phyloP scores from a whole-genome alignment of 1,140 invertebrate genomes.

The Aphelenchoides avenae region DNA sequence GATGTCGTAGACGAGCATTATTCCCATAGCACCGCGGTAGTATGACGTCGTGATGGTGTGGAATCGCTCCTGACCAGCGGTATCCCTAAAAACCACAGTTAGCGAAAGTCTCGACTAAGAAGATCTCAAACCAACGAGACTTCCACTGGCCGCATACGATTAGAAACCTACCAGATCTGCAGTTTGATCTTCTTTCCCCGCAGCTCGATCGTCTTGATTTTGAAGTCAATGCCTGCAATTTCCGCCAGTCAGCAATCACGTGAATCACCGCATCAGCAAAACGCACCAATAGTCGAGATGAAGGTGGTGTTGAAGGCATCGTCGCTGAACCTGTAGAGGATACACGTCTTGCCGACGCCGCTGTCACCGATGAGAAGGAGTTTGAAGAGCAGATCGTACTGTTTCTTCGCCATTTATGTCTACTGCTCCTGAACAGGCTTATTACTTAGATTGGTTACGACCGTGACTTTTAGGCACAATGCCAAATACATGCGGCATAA shows the following conservation, averaged over 20 bases:
- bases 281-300: slow-evolving; percentile 94
- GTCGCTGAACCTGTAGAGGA: slow-evolving; percentile 93
- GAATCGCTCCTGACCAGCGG: slow-evolving; percentile 86
- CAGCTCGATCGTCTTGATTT: slow-evolving; percentile 65
- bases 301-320: slow-evolving; percentile 97
- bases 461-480: too few relatives aligned
- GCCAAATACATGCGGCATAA: too few relatives aligned
- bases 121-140: too few relatives aligned
- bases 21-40: slow-evolving; percentile 94
- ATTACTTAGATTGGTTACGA: too few relatives aligned
- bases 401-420: slow-evolving; percentile 67
- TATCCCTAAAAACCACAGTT: slow-evolving; percentile 73
- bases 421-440: background rate
- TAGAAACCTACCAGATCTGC: slow-evolving; percentile 64
- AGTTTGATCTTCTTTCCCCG: slow-evolving; percentile 65
- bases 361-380: slow-evolving; percentile 93
- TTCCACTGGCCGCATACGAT: background rate
- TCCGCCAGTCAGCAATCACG: too few relatives aligned
- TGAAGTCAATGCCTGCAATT: slow-evolving; percentile 65
- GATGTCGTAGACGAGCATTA: slow-evolving; percentile 84
- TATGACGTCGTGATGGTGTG: slow-evolving; percentile 96
- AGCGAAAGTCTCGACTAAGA: too few relatives aligned
- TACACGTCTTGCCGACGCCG: slow-evolving; percentile 93
- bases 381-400: slow-evolving; percentile 97
- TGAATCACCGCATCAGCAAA: too few relatives aligned